Percentiles rank a stretch among this genome's conserved stretches.
Conservation (phyloP, 2,113 vertebrate genomes). For the Pycnonotus jocosus region DNA sequence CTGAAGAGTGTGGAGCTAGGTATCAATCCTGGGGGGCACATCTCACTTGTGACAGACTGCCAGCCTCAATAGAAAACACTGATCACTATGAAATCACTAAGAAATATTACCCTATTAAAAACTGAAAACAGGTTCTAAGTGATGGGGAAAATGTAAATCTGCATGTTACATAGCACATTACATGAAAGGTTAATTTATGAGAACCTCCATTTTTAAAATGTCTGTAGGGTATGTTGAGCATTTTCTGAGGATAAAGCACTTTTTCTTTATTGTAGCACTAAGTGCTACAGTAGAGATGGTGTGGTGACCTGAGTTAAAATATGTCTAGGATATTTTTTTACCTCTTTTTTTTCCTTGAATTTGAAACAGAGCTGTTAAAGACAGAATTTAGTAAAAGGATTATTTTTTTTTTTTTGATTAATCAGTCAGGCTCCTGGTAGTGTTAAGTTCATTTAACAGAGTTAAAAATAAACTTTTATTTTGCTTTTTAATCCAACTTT, state of each 20-base stretch:
- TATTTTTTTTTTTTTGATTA: neutral
- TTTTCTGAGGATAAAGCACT: neutral
- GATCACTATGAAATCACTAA: neutral
- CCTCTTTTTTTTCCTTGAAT: neutral
- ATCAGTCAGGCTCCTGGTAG: neutral
- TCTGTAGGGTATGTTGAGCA: neutral
- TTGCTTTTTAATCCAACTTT: neutral
- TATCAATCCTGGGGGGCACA: neutral
- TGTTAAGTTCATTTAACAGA: neutral
- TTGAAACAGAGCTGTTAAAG: neutral
- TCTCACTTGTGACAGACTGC: neutral
- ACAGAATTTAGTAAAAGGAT: neutral
- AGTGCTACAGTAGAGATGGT: neutral
- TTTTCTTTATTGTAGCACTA: neutral
- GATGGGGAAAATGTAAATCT: neutral
- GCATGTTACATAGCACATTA: neutral
- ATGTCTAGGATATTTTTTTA: neutral
- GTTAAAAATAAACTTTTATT: neutral
- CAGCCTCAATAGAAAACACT: neutral
- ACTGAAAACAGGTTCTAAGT: neutral
- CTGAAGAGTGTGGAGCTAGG: accelerated
- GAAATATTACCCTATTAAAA: neutral
- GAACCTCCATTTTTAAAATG: neutral
- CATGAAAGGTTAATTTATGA: conserved; percentile 6
- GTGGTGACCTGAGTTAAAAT: neutral